phyloP scores from a whole-genome alignment of 2,888 invertebrate genomes.

The Pristionchus arcanus region DNA sequence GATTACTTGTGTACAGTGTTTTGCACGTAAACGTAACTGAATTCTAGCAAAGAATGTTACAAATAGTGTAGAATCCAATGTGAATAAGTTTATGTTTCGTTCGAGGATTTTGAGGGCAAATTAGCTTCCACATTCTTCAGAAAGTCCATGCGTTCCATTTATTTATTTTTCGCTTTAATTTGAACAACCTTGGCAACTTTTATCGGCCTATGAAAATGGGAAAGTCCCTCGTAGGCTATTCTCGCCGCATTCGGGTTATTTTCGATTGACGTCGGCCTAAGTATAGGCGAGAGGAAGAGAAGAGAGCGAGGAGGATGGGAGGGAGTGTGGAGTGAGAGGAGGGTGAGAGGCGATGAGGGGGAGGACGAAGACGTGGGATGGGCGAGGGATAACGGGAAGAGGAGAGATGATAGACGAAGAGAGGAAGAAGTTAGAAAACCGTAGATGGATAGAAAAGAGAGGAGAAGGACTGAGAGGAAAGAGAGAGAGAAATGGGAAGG shows the following conservation, averaged over 20 bases:
- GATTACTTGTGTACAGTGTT: background rate
- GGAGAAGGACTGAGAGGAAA: background rate
- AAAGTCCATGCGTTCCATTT: background rate
- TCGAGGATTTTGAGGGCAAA: background rate
- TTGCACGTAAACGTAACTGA: background rate
- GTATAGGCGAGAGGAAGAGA: conserved; percentile 47
- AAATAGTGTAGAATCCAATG: background rate
- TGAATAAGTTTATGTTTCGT: background rate
- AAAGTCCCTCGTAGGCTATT: conserved; percentile 52
- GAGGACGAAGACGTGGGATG: conserved; percentile 46
- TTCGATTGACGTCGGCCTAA: conserved; percentile 57
- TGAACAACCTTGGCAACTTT: background rate
- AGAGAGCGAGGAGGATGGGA: conserved; percentile 20
- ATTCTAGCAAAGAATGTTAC: background rate
- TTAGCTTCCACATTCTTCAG: background rate
- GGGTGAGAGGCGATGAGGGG: background rate
- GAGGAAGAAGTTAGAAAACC: conserved; percentile 52
- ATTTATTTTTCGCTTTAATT: background rate
- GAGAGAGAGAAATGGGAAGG: conserved; percentile 1
- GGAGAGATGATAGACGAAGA: background rate
- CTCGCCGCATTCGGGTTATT: conserved; percentile 50
- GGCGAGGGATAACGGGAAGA: background rate
- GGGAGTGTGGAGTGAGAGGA: background rate
- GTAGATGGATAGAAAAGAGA: conserved; percentile 19
- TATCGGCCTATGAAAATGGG: background rate